Evolutionary conservation across 2,888 invertebrate genomes (phyloP).

Genomic region (Malthinus flaveolus): DNA sequence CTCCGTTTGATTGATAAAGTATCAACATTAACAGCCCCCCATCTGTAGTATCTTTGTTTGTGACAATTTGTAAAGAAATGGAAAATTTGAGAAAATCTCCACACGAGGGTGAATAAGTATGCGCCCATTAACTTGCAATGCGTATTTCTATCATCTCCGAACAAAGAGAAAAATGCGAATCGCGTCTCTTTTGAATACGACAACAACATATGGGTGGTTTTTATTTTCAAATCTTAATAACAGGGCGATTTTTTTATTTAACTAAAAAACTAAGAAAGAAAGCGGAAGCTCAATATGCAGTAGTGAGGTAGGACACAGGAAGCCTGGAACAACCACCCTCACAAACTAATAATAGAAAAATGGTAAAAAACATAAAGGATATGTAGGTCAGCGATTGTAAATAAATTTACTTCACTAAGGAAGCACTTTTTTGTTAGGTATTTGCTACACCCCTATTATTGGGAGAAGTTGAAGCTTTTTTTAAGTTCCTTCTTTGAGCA

Average conservation of each 20-base stretch:
- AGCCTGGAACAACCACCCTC: slow-evolving; percentile 14
- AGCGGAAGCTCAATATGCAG: slow-evolving; percentile 21
- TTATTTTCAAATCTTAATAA: slow-evolving; percentile 1
- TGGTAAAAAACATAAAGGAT: slow-evolving; percentile 22
- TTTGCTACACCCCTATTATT: not conserved
- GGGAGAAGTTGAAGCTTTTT: not conserved
- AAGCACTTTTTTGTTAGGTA: not conserved
- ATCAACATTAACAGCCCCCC: not conserved
- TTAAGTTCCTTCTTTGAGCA: not conserved
- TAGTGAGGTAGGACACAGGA: slow-evolving; percentile 24
- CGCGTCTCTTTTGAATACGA: not conserved
- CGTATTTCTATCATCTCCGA: not conserved
- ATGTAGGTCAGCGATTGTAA: slow-evolving; percentile 26
- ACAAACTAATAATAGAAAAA: slow-evolving; percentile 18
- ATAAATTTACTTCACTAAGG: not conserved
- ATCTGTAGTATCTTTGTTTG: not conserved
- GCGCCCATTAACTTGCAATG: not conserved
- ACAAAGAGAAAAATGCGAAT: not conserved
- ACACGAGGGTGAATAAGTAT: slow-evolving; percentile 1
- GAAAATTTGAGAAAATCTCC: not conserved
- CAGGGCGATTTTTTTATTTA: slow-evolving; percentile 19
- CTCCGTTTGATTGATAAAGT: too few species aligned
- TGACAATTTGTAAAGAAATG: slow-evolving; percentile 7
- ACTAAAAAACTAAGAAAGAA: slow-evolving; percentile 22
- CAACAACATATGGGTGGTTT: not conserved